Evolutionary conservation across 2,888 invertebrate genomes (phyloP).

Genomic region (Rhogogaster chlorosoma): DNA sequence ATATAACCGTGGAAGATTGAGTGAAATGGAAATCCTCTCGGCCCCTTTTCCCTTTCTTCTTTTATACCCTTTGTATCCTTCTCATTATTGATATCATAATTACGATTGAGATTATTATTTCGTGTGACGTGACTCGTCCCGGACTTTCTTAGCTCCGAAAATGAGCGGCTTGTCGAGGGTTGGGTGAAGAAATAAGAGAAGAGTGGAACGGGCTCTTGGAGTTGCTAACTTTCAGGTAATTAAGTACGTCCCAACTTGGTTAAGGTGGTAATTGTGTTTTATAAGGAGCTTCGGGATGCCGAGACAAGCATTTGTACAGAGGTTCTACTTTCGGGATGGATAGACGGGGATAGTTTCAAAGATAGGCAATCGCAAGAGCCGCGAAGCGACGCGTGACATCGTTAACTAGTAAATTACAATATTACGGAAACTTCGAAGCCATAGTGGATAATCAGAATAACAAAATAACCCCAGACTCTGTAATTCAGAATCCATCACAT

Average conservation of each 20-base stretch:
- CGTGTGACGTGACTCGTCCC: slow-evolving; percentile 9
- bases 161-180: background rate
- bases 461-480: background rate
- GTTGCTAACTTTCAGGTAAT: slow-evolving; percentile 70
- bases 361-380: slow-evolving; percentile 12
- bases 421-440: background rate
- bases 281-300: slow-evolving; percentile 59
- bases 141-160: background rate
- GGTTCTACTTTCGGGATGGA: background rate
- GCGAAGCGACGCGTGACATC: slow-evolving; percentile 10
- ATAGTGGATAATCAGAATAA: background rate
- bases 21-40: background rate
- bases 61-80: slow-evolving; percentile 2
- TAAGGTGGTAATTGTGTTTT: slow-evolving; percentile 73
- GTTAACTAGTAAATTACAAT: slow-evolving; percentile 18
- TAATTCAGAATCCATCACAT: background rate
- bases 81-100: background rate
- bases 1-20: background rate
- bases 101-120: background rate
- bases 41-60: background rate
- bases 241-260: slow-evolving; percentile 72
- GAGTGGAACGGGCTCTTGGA: background rate
- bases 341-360: slow-evolving; percentile 29
- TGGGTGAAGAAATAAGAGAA: slow-evolving; percentile 4
- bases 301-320: slow-evolving; percentile 44